Conservation (phyloP, 2,888 invertebrate species). For the Crematogaster levior region DNA sequence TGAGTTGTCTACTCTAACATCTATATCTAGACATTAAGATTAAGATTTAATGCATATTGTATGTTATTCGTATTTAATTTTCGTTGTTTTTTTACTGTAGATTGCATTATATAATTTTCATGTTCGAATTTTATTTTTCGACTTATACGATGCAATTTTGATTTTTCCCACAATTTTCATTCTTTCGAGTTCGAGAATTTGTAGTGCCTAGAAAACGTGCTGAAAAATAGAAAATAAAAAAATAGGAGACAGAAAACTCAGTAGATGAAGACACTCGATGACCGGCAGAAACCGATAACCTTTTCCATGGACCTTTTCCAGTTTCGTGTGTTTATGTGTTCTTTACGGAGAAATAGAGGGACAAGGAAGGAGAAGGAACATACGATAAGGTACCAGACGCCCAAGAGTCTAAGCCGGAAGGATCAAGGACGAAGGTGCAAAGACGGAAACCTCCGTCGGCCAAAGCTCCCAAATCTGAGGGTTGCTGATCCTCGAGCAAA, state of each 20-base stretch:
- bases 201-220: not conserved
- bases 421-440: constrained; percentile 63
- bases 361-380: not conserved
- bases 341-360: not conserved
- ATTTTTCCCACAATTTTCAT: not conserved
- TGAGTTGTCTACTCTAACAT: not conserved
- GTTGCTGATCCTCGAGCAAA: constrained; percentile 72
- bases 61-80: not conserved
- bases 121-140: not conserved
- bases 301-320: constrained; percentile 23
- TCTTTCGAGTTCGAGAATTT: not conserved
- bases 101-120: not conserved
- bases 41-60: not conserved
- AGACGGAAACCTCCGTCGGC: constrained; percentile 63
- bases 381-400: constrained; percentile 45
- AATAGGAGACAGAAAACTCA: not conserved
- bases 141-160: not conserved
- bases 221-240: not conserved
- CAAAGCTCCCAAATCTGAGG: constrained; percentile 67
- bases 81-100: not conserved
- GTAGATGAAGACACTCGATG: constrained; percentile 10
- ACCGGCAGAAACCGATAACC: constrained; percentile 20
- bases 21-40: not conserved
- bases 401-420: constrained; percentile 53
- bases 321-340: not conserved